Base-by-base conservation (phyloP, 2,113 vertebrate genomes). In the Dunckerocampus dactyliophorus region DNA sequence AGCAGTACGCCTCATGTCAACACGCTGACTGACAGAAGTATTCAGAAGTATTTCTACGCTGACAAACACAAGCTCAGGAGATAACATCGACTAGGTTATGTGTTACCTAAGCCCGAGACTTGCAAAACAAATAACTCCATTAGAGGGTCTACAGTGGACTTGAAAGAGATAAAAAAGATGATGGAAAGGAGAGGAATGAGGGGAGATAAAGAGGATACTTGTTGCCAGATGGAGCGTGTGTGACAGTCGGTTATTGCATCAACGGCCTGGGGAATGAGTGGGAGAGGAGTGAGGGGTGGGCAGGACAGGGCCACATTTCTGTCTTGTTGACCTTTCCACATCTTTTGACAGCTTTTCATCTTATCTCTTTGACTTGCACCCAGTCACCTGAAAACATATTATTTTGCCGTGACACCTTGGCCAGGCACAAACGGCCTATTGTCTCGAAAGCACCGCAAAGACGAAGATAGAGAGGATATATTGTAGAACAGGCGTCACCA, bases 201-300 rank as follows among this genome's bases (percentile, higher is more conserved):
- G 37, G 59, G 49, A 64, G 64, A 80, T 76, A 59, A 62, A 69
- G 65, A 66, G 49, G 60, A 75, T 65, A 69, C 56, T 53, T 66
- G 75, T 63, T 50, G 45, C 59, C n/a, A 63, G 74, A 34, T 60
- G 55, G 50, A 71, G 69, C 62, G 58, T 54, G 49, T 69, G 65
- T 69, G 47, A 37, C 49, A 42, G 28, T 83, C 75, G 69, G 79
- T 88, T 71, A 83, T 76, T 59, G 47, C 64, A 16, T 47, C 54
- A 56, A 15, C 19, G 14, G 12, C 50, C 59, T 74, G 51, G 47
- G 54, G 6, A 75, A 76, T 60, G 58, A 77, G 58, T 39, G 21
- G 56, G 60, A 79, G 82, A 76, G 81, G 67, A 72, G 60, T 21
- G 47, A 47, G 39, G 31, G 46, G 34, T 50, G 59, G 1, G 37